phyloP scores from a whole-genome alignment of 2,113 vertebrate genomes.

The Sylvia atricapilla region DNA sequence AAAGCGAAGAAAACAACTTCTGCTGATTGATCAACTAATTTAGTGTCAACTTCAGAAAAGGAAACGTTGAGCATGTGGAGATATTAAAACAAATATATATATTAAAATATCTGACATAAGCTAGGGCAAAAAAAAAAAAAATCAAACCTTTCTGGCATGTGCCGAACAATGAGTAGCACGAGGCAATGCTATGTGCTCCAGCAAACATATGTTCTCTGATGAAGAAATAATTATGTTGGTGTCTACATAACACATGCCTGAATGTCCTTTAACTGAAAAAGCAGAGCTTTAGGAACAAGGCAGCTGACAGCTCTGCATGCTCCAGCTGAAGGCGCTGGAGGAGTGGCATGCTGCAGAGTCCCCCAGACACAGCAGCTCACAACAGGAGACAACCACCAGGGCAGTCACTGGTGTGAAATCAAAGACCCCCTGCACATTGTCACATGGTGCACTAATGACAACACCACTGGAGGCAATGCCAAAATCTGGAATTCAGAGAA shows the following conservation, averaged over 20 bases:
- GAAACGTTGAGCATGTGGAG: not conserved
- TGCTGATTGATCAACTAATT: not conserved
- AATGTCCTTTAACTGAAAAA: not conserved
- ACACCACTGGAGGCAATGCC: fast-evolving
- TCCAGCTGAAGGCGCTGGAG: not conserved
- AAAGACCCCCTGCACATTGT: fast-evolving
- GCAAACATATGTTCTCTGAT: not conserved
- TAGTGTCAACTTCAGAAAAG: not conserved
- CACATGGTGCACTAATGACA: fast-evolving
- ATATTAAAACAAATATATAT: not conserved
- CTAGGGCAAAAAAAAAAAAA: not conserved
- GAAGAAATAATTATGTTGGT: not conserved
- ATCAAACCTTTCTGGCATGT: not conserved
- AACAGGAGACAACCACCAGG: not conserved
- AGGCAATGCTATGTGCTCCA: not conserved
- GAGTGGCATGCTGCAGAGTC: not conserved
- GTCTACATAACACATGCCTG: not conserved
- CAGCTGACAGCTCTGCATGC: not conserved
- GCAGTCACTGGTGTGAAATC: not conserved
- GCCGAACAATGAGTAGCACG: not conserved
- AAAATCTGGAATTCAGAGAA: not conserved
- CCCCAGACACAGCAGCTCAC: not conserved
- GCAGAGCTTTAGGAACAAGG: not conserved
- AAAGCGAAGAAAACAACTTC: not conserved
- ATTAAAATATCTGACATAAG: not conserved